phyloP scores from a whole-genome alignment of 1,140 invertebrate genomes.

The Formica selysi region DNA sequence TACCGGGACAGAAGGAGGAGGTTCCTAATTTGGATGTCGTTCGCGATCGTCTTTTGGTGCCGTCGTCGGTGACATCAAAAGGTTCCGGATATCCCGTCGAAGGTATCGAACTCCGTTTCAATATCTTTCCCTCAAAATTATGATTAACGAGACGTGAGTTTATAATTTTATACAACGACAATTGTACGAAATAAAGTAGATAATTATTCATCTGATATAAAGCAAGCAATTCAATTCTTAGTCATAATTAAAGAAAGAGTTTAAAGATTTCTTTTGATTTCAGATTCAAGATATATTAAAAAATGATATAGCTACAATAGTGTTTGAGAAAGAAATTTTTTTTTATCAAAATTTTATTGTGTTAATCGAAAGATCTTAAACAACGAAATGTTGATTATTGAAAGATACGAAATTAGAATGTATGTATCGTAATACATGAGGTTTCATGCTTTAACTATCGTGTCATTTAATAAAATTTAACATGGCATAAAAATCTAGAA shows the following conservation, averaged over 20 bases:
- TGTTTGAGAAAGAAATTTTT: background rate
- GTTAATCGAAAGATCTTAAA: background rate
- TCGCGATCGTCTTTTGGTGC: conserved; percentile 78
- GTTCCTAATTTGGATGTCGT: conserved; percentile 69
- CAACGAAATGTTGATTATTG: background rate
- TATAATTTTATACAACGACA: background rate
- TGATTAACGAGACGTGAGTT: background rate
- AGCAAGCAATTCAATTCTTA: background rate
- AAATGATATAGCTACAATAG: background rate
- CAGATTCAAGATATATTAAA: background rate
- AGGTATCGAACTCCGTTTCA: conserved; percentile 50
- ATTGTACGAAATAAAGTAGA: background rate
- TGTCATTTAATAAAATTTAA: background rate
- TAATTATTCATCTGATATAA: background rate
- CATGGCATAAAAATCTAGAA: background rate
- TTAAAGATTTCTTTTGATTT: background rate
- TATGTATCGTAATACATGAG: background rate
- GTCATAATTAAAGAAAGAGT: background rate
- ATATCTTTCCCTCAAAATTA: background rate
- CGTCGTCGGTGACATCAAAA: conserved; percentile 71
- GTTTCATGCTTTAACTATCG: background rate
- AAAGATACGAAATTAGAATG: background rate
- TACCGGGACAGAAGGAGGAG: conserved; percentile 4
- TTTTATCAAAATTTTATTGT: background rate
- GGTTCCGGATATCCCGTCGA: conserved; percentile 55